phyloP scores from a whole-genome alignment of 2,888 invertebrate species.

The Hirtodrosophila histrioides region DNA sequence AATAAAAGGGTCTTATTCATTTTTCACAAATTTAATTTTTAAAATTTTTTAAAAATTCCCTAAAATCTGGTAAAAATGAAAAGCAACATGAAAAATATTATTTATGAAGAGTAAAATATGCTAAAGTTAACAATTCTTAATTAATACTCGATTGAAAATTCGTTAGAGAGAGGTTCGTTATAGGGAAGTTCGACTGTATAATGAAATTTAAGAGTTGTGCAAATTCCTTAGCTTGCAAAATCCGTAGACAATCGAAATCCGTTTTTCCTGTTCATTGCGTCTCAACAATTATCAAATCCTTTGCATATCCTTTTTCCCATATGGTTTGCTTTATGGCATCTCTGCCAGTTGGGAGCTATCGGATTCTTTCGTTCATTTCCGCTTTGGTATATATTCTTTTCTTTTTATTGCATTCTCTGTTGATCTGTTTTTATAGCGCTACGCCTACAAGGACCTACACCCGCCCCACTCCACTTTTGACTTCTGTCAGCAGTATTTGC shows the following conservation, averaged over 20 bases:
- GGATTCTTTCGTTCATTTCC: slow-evolving; percentile 45
- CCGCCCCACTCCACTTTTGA: slow-evolving; percentile 19
- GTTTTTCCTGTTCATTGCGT: slow-evolving; percentile 9
- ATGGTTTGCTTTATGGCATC: slow-evolving; percentile 56
- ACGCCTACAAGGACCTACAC: slow-evolving; percentile 18
- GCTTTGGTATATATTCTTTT: slow-evolving; percentile 1
- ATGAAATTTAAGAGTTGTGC: too few relatives aligned
- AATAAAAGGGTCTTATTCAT: too few relatives aligned
- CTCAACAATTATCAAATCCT: slow-evolving; percentile 61
- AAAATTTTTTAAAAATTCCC: too few relatives aligned
- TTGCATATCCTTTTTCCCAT: slow-evolving; percentile 24
- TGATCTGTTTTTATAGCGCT: slow-evolving; percentile 66
- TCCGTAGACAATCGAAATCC: slow-evolving; percentile 21
- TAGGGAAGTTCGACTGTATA: too few relatives aligned
- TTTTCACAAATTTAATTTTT: too few relatives aligned
- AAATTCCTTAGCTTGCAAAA: neutral
- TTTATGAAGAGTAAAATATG: too few relatives aligned
- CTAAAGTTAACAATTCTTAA: too few relatives aligned
- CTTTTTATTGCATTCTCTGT: slow-evolving; percentile 50
- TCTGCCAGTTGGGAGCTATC: slow-evolving; percentile 35
- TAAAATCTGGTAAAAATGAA: too few relatives aligned
- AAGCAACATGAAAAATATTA: too few relatives aligned
- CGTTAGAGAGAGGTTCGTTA: too few relatives aligned
- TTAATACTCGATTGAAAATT: too few relatives aligned
- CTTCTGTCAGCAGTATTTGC: slow-evolving; percentile 32